Evolutionary conservation across 2,888 invertebrate species (phyloP).

Genomic region (Drosophila neonasuta): DNA sequence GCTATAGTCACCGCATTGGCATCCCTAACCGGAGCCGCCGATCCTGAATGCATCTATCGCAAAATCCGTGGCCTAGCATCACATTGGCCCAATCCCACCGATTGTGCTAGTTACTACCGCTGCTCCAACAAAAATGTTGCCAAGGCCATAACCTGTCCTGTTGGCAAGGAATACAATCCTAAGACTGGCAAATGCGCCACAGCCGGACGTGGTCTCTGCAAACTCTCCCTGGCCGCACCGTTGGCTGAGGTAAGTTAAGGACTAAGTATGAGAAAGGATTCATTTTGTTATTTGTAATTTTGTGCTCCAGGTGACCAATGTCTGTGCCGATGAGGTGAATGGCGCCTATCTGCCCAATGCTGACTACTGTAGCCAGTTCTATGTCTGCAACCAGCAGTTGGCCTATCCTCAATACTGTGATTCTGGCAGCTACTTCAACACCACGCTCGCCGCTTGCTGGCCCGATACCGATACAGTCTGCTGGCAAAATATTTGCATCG

Average conservation of each 20-base stretch:
- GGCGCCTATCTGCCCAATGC: conserved; percentile 63
- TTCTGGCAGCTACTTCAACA: conserved; percentile 64
- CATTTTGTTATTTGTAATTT: too few species aligned
- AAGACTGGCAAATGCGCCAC: conserved; percentile 67
- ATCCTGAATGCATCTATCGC: conserved; percentile 76
- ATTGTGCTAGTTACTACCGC: conserved; percentile 74
- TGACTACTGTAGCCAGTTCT: conserved; percentile 64
- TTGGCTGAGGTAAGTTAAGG: conserved; percentile 45
- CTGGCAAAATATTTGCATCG: conserved; percentile 71
- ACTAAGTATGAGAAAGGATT: too few species aligned
- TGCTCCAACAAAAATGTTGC: conserved; percentile 68
- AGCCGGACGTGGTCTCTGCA: conserved; percentile 63
- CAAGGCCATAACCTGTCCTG: conserved; percentile 66
- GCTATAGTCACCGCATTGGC: conserved; percentile 66
- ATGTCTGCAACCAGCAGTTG: conserved; percentile 64
- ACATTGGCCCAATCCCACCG: conserved; percentile 74
- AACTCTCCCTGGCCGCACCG: conserved; percentile 59
- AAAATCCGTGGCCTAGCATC: conserved; percentile 58
- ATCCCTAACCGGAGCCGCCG: conserved; percentile 63
- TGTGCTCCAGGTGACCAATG: conserved; percentile 43
- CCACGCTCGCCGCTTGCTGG: conserved; percentile 39
- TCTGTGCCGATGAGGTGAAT: conserved; percentile 56
- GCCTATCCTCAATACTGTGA: conserved; percentile 71
- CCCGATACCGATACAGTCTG: conserved; percentile 62
- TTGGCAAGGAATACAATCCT: conserved; percentile 70